Evolutionary conservation across 2,888 invertebrate species (phyloP).

Genomic region (Octodonta nipae): DNA sequence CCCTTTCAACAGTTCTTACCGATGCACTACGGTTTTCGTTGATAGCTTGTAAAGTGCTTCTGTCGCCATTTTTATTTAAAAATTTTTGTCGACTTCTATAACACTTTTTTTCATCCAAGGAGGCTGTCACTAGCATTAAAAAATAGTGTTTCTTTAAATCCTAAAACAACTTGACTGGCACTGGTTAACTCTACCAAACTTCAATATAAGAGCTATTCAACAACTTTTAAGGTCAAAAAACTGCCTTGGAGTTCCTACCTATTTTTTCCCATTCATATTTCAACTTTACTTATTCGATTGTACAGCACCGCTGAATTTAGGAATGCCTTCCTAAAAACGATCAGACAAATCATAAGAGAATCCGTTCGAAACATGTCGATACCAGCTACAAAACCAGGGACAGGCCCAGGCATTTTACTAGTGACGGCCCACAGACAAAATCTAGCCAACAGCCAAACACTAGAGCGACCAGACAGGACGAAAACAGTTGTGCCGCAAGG

Average conservation of each 20-base stretch:
- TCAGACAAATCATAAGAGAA: slow-evolving; percentile 91
- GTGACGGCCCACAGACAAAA: slow-evolving; percentile 33
- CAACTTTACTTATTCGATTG: too few relatives aligned
- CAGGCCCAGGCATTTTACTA: slow-evolving; percentile 36
- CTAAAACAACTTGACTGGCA: too few relatives aligned
- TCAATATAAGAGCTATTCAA: too few relatives aligned
- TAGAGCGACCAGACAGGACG: slow-evolving; percentile 41
- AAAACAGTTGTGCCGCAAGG: slow-evolving; percentile 19
- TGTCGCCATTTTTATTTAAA: too few relatives aligned
- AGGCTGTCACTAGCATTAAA: too few relatives aligned
- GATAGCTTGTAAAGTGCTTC: too few relatives aligned
- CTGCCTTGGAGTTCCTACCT: not conserved
- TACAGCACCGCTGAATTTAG: slow-evolving; percentile 86
- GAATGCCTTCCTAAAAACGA: slow-evolving; percentile 92
- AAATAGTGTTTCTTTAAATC: too few relatives aligned
- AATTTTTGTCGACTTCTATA: too few relatives aligned
- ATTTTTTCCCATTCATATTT: not conserved
- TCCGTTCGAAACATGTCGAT: slow-evolving; percentile 94
- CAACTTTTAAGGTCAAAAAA: not conserved
- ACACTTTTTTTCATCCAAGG: too few relatives aligned
- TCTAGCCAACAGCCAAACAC: slow-evolving; percentile 40
- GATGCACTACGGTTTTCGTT: too few relatives aligned
- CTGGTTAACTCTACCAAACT: too few relatives aligned
- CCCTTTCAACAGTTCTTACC: too few relatives aligned
- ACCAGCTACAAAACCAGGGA: slow-evolving; percentile 58